These are phyloP conservation scores for Grapholita molesta DNA, from an alignment of 1,140 invertebrate species.

Conservation along the genomic window DNA sequence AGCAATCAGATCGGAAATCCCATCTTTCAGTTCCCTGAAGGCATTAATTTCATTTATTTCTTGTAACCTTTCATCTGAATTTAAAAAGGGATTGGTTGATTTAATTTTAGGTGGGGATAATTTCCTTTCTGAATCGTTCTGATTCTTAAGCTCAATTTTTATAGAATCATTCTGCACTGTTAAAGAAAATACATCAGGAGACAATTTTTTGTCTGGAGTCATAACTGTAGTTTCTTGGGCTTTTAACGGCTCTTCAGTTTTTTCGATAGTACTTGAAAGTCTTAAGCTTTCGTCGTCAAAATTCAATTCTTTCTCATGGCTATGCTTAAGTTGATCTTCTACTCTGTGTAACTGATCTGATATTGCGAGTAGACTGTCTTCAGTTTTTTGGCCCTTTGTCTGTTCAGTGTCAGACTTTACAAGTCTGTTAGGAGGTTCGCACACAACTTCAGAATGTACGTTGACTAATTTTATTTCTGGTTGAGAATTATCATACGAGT, in stretches of 20 bases:
- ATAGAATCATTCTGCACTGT: constrained; percentile 43
- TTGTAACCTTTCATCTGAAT: constrained; percentile 57
- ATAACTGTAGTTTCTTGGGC: constrained; percentile 38
- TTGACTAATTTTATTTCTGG: constrained; percentile 36
- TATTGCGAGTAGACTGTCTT: constrained; percentile 73
- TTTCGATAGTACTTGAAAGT: constrained; percentile 43
- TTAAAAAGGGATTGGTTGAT: constrained; percentile 62
- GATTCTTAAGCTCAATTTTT: constrained; percentile 31
- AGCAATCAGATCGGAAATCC: constrained; percentile 73
- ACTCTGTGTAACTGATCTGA: constrained; percentile 73
- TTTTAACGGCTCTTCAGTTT: constrained; percentile 39
- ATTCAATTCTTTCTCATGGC: constrained; percentile 64
- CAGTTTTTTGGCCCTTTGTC: constrained; percentile 63
- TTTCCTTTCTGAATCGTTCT: constrained; percentile 23
- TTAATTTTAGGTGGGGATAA: constrained; percentile 32
- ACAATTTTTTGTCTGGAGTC: constrained; percentile 36
- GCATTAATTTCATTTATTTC: constrained; percentile 73
- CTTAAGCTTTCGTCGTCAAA: constrained; percentile 57
- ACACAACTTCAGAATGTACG: constrained; percentile 29
- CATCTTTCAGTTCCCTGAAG: constrained; percentile 75
- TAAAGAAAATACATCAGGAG: constrained; percentile 44
- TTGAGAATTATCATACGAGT: constrained; percentile 33
- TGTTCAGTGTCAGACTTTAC: constrained; percentile 24
- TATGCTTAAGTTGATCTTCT: constrained; percentile 71
- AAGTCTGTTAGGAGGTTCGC: constrained; percentile 25